A percentile compares a stretch with the other conserved stretches of the same genome.
Conservation (phyloP, 1,140 invertebrate genomes). For the Hypothenemus hampei region DNA sequence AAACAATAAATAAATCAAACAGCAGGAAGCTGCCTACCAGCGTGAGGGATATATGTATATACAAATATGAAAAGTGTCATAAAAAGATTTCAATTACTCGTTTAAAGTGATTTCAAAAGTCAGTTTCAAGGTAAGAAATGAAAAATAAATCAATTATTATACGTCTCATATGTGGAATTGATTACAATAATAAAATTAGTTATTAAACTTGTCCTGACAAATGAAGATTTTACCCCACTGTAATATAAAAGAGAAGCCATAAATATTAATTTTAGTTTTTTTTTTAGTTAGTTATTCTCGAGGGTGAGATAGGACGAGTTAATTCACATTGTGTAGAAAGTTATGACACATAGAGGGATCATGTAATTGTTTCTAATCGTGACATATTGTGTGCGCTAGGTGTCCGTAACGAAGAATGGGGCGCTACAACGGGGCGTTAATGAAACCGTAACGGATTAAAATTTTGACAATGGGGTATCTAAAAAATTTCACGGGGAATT, state of each 20-base stretch:
- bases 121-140: background rate
- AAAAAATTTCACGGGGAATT: background rate
- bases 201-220: background rate
- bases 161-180: background rate
- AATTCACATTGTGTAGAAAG: conserved; percentile 32
- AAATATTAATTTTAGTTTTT: conserved; percentile 36
- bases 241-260: conserved; percentile 10
- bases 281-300: conserved; percentile 26
- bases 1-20: conserved; percentile 40
- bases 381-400: conserved; percentile 24
- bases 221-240: background rate
- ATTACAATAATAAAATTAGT: background rate
- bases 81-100: background rate
- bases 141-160: background rate
- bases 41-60: background rate
- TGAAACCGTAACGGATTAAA: background rate
- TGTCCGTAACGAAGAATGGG: background rate
- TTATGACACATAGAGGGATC: conserved; percentile 6
- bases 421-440: background rate
- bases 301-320: conserved; percentile 27
- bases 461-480: background rate
- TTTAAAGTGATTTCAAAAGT: conserved; percentile 1
- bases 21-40: conserved; percentile 24
- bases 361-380: conserved; percentile 6
- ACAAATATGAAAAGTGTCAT: background rate